These are phyloP conservation scores for Sinocyclocheilus maitianheensis DNA, from an alignment of 2,113 vertebrate species.

Conservation along the genomic window DNA sequence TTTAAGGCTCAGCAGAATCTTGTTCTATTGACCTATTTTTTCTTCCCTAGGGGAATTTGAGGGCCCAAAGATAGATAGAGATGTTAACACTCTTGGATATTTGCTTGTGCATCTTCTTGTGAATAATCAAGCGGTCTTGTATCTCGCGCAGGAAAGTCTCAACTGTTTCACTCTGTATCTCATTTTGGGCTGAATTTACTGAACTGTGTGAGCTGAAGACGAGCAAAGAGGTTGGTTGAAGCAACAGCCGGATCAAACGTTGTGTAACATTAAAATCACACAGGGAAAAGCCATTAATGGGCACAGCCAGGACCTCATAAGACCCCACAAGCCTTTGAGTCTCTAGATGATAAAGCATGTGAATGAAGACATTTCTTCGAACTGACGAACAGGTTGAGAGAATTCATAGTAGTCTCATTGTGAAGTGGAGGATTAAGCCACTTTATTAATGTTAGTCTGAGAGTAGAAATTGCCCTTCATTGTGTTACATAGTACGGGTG, in stretches of 20 bases:
- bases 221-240: neutral
- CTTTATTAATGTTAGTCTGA: constrained; percentile 23
- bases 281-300: constrained; percentile 19
- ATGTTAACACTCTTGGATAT: neutral
- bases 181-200: neutral
- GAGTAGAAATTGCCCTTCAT: neutral
- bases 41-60: neutral
- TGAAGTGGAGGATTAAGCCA: constrained; percentile 22
- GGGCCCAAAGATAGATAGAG: neutral
- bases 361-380: constrained; percentile 1
- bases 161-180: neutral
- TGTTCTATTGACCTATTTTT: constrained; percentile 36
- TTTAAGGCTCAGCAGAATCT: neutral
- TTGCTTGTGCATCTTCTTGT: neutral
- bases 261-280: constrained; percentile 54
- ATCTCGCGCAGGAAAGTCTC: neutral
- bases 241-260: constrained; percentile 41
- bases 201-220: neutral
- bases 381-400: neutral
- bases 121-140: neutral
- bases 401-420: constrained; percentile 2
- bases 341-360: neutral
- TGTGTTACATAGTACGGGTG: neutral
- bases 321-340: constrained; percentile 1
- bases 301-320: constrained; percentile 18